A percentile compares a stretch with the other conserved stretches of the same genome.
Evolutionary conservation across 2,888 invertebrate genomes (phyloP).

Genomic region (Lasioglossum figueresi): DNA sequence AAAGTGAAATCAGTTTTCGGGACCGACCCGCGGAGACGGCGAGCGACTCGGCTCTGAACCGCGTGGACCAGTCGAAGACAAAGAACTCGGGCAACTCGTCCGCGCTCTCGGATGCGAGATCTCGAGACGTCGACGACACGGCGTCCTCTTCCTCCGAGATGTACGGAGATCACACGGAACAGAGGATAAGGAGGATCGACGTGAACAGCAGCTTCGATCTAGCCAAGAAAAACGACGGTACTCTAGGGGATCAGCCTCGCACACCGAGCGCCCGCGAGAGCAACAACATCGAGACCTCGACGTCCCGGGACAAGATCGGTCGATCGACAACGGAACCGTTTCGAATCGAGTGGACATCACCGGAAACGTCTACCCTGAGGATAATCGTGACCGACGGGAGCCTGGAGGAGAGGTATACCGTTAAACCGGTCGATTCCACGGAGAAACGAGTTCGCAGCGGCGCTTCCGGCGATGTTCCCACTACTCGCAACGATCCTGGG

Average conservation of each 20-base stretch:
- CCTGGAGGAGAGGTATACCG: constrained; percentile 66
- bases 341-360: constrained; percentile 38
- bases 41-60: not conserved
- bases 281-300: constrained; percentile 61
- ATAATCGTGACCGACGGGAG: constrained; percentile 72
- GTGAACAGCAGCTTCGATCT: not conserved
- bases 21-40: constrained; percentile 15
- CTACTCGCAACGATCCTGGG: not conserved
- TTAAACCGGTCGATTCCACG: constrained; percentile 63
- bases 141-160: constrained; percentile 13
- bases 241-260: constrained; percentile 12
- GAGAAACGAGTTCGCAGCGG: constrained; percentile 49
- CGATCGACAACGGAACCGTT: constrained; percentile 45
- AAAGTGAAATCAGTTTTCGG: constrained; percentile 52
- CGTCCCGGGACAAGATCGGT: constrained; percentile 47
- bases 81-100: not conserved
- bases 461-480: constrained; percentile 46
- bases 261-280: constrained; percentile 37
- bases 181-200: constrained; percentile 33
- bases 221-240: not conserved
- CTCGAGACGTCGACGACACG: not conserved
- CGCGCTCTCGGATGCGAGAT: not conserved
- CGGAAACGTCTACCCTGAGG: constrained; percentile 66
- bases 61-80: not conserved
- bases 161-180: constrained; percentile 41